Evolutionary conservation across 2,113 vertebrate genomes (phyloP).

Genomic region (Hiodon tergisus): DNA sequence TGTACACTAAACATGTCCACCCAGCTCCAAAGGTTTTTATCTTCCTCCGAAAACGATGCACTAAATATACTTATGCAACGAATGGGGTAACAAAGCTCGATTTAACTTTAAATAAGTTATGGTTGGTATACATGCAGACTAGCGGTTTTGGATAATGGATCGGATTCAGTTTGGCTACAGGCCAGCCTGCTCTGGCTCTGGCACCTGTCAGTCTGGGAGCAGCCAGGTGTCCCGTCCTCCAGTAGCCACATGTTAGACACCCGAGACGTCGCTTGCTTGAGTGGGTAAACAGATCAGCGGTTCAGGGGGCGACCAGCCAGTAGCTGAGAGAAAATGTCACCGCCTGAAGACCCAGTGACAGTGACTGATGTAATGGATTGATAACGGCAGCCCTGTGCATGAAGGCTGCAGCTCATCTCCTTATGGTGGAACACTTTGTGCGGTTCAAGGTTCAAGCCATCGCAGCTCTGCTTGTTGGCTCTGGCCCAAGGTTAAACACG

Average conservation of each 20-base stretch:
- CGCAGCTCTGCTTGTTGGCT: neutral
- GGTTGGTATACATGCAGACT: too few relatives aligned
- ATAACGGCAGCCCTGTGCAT: too few relatives aligned
- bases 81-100: too few relatives aligned
- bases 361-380: too few relatives aligned
- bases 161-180: slow-evolving; percentile 17
- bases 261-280: slow-evolving; percentile 39
- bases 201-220: slow-evolving; percentile 56
- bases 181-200: slow-evolving; percentile 21
- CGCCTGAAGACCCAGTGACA: neutral
- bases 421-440: too few relatives aligned
- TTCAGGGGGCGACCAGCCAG: neutral
- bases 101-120: too few relatives aligned
- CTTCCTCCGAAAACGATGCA: too few relatives aligned
- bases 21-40: too few relatives aligned
- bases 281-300: slow-evolving; percentile 25
- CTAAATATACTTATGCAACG: too few relatives aligned
- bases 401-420: too few relatives aligned
- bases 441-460: too few relatives aligned
- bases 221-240: slow-evolving; percentile 46
- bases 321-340: neutral
- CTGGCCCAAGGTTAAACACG: neutral
- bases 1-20: too few relatives aligned
- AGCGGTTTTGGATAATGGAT: neutral
- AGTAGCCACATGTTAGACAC: slow-evolving; percentile 55